These are phyloP conservation scores for Acanthopleura granulata DNA, from an alignment of 2,888 invertebrate species.

Conservation along the genomic window DNA sequence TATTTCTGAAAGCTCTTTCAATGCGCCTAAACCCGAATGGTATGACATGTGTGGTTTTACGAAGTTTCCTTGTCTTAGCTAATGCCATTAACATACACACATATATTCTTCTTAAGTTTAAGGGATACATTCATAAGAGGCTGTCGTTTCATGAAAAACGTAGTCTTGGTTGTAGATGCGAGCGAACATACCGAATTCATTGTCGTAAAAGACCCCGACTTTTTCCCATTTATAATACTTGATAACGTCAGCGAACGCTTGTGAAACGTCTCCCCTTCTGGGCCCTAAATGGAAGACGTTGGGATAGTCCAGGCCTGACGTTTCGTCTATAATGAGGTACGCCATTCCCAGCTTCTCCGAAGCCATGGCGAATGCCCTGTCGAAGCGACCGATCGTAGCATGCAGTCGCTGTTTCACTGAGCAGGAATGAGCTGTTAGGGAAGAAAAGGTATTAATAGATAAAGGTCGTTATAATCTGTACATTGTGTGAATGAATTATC, in stretches of 20 bases:
- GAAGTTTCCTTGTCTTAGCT: no score
- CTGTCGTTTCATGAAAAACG: no score
- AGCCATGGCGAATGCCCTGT: conserved; percentile 47
- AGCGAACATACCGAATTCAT: conserved; percentile 44
- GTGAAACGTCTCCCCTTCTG: conserved; percentile 39
- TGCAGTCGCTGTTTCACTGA: conserved; percentile 38
- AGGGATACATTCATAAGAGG: no score
- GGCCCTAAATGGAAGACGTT: conserved; percentile 52
- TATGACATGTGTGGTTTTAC: no score
- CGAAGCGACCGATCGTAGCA: conserved; percentile 51
- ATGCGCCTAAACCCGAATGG: no score
- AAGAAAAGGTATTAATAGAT: no score
- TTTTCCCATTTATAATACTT: conserved; percentile 50
- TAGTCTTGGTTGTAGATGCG: neutral
- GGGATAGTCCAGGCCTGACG: conserved; percentile 33
- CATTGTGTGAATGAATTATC: no score
- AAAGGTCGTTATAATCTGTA: no score
- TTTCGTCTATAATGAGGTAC: conserved; percentile 47
- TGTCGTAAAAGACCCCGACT: conserved; percentile 59
- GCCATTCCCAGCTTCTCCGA: conserved; percentile 50
- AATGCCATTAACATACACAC: no score
- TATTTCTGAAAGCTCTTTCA: no score
- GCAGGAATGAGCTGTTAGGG: conserved; percentile 33
- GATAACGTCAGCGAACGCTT: conserved; percentile 50
- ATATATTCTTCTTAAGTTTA: no score